phyloP scores from a whole-genome alignment of 2,888 invertebrate genomes.

The Acanthococcus lagerstroemiae region DNA sequence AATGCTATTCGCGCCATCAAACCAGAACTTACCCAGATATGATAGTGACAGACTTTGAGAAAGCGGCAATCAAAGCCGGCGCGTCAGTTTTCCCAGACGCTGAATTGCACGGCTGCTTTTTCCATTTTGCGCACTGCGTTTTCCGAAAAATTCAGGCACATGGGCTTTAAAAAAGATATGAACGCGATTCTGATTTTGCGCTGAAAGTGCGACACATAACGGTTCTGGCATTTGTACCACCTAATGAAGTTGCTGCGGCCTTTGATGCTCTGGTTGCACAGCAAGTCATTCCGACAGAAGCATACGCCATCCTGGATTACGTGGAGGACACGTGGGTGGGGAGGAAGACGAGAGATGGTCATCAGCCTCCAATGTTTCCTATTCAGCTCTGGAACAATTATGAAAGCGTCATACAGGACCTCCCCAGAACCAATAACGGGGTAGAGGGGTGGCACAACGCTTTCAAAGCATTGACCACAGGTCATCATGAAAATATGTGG shows the following conservation, averaged over 20 bases:
- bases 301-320: background rate
- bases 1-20: background rate
- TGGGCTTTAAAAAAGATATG: background rate
- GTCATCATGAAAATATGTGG: background rate
- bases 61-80: background rate
- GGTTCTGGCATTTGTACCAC: background rate
- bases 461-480: background rate
- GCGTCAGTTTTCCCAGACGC: background rate
- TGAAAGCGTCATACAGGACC: background rate
- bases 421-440: background rate
- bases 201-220: background rate
- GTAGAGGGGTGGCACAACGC: background rate
- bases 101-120: background rate
- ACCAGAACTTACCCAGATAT: background rate
- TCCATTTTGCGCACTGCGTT: background rate
- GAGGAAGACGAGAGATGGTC: background rate
- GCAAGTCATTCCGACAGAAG: background rate
- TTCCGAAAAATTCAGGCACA: background rate
- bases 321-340: background rate
- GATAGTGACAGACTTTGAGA: background rate
- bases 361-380: too few relatives aligned
- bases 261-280: too few relatives aligned
- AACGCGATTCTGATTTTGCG: background rate
- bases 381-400: background rate
- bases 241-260: background rate